Percentiles rank a stretch among this genome's conserved stretches.
These are phyloP conservation scores for Xiphydria camelus DNA, from an alignment of 2,888 invertebrate species.

Conservation along the genomic window DNA sequence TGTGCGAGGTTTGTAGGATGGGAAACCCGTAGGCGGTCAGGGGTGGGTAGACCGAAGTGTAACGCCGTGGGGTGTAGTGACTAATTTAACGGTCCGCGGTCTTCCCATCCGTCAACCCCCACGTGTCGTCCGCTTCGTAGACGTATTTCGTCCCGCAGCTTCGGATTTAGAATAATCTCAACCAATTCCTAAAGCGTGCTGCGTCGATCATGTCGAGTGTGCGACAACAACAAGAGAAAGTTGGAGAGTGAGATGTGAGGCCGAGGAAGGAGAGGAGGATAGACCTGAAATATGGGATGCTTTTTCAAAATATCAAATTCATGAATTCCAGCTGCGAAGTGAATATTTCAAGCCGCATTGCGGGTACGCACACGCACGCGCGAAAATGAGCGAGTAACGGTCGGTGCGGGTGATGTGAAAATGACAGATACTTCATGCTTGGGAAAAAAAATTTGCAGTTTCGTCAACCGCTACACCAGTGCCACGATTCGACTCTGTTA, in stretches of 20 bases:
- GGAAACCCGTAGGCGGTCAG: too few species aligned
- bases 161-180: slow-evolving; percentile 16
- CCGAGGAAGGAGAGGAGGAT: not conserved
- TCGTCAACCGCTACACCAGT: too few species aligned
- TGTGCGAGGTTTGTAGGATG: not conserved
- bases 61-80: slow-evolving; percentile 25
- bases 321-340: slow-evolving; percentile 9
- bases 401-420: not conserved
- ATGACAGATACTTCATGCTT: not conserved
- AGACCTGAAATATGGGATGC: slow-evolving; percentile 4
- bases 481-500: too few species aligned
- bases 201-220: slow-evolving; percentile 11
- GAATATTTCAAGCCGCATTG: slow-evolving; percentile 1
- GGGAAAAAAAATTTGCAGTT: too few species aligned
- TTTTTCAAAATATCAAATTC: slow-evolving; percentile 19
- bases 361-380: not conserved
- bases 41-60: too few species aligned
- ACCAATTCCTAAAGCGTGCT: slow-evolving; percentile 16
- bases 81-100: slow-evolving; percentile 35
- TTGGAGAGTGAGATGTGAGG: too few species aligned
- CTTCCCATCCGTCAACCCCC: slow-evolving; percentile 30
- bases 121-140: slow-evolving; percentile 9
- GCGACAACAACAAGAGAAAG: too few species aligned
- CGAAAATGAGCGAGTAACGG: not conserved
- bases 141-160: slow-evolving; percentile 14